Percentiles rank a stretch among this genome's conserved stretches.
Conservation (phyloP, 2,113 vertebrate species). For the Anthoscopus minutus region DNA sequence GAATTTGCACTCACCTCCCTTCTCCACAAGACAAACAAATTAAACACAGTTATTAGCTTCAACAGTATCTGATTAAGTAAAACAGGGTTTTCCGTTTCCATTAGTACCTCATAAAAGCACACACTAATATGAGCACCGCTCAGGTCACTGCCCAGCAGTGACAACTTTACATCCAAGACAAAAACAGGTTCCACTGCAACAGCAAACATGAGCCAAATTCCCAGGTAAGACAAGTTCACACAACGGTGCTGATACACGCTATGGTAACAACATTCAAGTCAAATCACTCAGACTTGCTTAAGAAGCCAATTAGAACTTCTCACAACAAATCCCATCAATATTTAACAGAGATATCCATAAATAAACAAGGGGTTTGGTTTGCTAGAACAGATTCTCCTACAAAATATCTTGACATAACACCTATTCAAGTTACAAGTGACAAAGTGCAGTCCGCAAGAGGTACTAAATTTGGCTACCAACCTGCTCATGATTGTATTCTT, state of each 20-base stretch:
- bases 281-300: not conserved
- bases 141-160: not conserved
- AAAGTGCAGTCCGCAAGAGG: not conserved
- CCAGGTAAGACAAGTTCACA: not conserved
- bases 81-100: not conserved
- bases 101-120: not conserved
- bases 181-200: not conserved
- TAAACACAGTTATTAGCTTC: not conserved
- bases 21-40: not conserved
- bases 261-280: not conserved
- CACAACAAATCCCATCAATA: not conserved
- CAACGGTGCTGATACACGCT: not conserved
- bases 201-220: not conserved
- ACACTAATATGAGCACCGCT: not conserved
- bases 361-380: not conserved
- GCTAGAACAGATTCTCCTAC: not conserved
- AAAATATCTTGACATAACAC: not conserved
- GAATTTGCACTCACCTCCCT: not conserved
- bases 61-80: not conserved
- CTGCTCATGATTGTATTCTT: not conserved
- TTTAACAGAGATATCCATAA: not conserved
- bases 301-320: slow-evolving; percentile 13
- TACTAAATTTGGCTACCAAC: not conserved
- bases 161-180: not conserved
- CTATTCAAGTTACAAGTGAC: not conserved